Conservation (phyloP, 2,113 vertebrate genomes). For the Chunga burmeisteri region DNA sequence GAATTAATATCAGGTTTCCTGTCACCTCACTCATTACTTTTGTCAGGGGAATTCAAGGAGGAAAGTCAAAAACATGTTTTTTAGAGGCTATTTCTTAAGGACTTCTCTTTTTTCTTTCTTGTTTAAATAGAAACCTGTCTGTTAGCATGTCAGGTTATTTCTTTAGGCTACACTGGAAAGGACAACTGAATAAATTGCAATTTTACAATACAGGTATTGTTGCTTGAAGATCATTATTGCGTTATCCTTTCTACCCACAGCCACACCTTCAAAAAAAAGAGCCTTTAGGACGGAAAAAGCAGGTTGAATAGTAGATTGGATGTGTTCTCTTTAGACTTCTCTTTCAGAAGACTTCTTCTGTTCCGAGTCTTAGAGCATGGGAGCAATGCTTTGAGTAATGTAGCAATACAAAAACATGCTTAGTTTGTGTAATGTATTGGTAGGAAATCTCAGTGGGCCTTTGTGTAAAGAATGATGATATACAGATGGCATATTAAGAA, state of each 20-base stretch:
- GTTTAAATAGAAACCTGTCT: constrained; percentile 39
- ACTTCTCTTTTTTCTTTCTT: neutral
- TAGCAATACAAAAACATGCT: neutral
- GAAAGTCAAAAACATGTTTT: constrained; percentile 31
- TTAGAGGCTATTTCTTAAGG: constrained; percentile 49
- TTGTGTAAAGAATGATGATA: neutral
- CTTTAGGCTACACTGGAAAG: constrained; percentile 33
- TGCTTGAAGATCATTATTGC: constrained; percentile 24
- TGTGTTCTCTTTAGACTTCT: neutral
- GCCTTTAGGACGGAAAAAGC: neutral
- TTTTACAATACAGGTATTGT: constrained; percentile 47
- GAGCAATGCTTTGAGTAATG: neutral
- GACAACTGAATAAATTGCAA: constrained; percentile 48
- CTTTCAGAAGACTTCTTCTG: neutral
- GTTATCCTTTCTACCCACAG: neutral
- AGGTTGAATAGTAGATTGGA: neutral
- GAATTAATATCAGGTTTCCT: constrained; percentile 56
- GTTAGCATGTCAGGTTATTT: constrained; percentile 41
- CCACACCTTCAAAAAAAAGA: neutral
- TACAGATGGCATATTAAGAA: neutral
- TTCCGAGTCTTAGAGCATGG: neutral
- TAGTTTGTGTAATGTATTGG: constrained; percentile 11
- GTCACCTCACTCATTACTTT: constrained; percentile 51
- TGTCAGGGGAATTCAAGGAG: constrained; percentile 51
- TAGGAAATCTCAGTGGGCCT: neutral